Conservation (phyloP, 2,888 invertebrate species). For the Hemithea aestivaria region DNA sequence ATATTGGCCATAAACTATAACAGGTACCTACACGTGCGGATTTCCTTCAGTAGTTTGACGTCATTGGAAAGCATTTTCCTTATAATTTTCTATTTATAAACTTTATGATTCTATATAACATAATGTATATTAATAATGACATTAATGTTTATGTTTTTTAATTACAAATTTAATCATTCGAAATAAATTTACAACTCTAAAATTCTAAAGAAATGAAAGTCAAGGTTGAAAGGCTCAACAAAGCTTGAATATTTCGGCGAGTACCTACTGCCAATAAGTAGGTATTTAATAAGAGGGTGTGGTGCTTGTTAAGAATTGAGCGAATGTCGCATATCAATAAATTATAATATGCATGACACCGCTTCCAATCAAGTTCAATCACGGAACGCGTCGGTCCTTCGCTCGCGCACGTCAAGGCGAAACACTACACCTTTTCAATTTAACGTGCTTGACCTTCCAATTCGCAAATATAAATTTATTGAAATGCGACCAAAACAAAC, state of each 20-base stretch:
- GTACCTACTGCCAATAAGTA: background rate
- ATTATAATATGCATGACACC: slow-evolving; percentile 37
- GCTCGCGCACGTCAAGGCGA: slow-evolving; percentile 31
- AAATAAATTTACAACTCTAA: no score
- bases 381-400: slow-evolving; percentile 31
- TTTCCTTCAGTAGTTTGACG: slow-evolving; percentile 1
- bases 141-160: no score
- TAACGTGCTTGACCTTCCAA: slow-evolving; percentile 32
- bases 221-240: no score
- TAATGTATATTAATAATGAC: no score
- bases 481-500: slow-evolving; percentile 17
- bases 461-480: slow-evolving; percentile 22
- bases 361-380: slow-evolving; percentile 52
- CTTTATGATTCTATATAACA: no score
- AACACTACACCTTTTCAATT: slow-evolving; percentile 37
- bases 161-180: no score
- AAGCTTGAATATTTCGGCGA: no score
- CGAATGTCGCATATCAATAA: slow-evolving; percentile 34
- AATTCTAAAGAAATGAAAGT: no score
- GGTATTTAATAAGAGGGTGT: slow-evolving; percentile 27
- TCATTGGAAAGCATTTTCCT: background rate
- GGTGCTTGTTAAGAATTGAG: slow-evolving; percentile 23
- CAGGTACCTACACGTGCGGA: no score
- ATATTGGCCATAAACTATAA: slow-evolving; percentile 19
- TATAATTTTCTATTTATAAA: no score